Base-by-base conservation (phyloP, 2,113 vertebrate species). In the Rhea americana region DNA sequence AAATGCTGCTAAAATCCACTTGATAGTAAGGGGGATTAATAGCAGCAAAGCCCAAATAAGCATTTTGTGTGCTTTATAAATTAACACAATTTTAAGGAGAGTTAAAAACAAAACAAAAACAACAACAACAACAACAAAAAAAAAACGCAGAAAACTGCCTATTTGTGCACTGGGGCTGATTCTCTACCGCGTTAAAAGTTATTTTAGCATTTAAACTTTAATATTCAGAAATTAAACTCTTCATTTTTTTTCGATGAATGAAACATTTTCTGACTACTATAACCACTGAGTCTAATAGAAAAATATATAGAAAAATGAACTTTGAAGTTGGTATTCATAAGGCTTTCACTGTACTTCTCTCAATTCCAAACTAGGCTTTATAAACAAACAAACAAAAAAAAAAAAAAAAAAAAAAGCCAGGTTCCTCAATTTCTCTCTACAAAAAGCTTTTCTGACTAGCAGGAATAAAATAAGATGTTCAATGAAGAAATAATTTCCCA, bases 31-130 rank as follows among this genome's bases (percentile, higher is more conserved):
- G 1, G 2, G 73, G 72, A 89, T 92, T 90, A 94, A 76, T 72
- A 92, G 45, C 85, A 93, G 78, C 86, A 83, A 86, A 82, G 9
- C 30, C 39, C 39, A 88, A 87, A 95, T 94, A 88, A 71, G 82
- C 72, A 43, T 51, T 86, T 26, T 82, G 30, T 41, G 82, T 63
- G 75, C 85, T 83, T 90, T 90, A 86, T 87, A 92, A 35, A 35
- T 35, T 35, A 35, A 35, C 35, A 35, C 35, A 35, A 35, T 35
- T 35, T 35, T 35, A 35, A 35, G 35, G 35, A 35, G 35, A 35
- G 35, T 35, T 35, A 35, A 35, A 35, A 35, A 35, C 35, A 35
- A 35, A 35, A 35, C 35, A 35, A 35, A 35, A 35, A 35, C 6
- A 35, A 35, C 5, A 35, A 35, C 35, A 35, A 35, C 35, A 35